A percentile compares a stretch with the other conserved stretches of the same genome.
Conservation (phyloP, 2,888 invertebrate genomes). For the Pogonocherus hispidulus region DNA sequence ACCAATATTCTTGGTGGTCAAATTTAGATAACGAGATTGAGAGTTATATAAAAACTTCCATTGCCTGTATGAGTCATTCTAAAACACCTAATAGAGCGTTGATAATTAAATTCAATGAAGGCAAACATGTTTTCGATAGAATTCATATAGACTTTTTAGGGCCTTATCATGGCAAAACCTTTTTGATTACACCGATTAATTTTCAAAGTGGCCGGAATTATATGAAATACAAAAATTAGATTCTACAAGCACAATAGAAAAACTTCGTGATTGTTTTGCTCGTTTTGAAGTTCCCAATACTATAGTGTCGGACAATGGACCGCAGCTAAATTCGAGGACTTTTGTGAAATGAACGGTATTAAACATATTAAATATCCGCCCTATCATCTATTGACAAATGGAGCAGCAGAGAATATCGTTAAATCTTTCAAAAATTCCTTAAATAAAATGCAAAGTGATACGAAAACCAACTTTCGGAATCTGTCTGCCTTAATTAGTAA, state of each 20-base stretch:
- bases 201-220: slow-evolving; percentile 67
- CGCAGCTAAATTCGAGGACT: slow-evolving; percentile 50
- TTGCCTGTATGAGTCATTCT: slow-evolving; percentile 50
- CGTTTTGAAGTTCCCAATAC: slow-evolving; percentile 51
- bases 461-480: not conserved
- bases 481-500: slow-evolving; percentile 20
- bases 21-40: slow-evolving; percentile 56
- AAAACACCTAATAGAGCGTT: slow-evolving; percentile 53
- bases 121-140: slow-evolving; percentile 59
- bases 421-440: slow-evolving; percentile 39
- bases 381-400: slow-evolving; percentile 35
- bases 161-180: slow-evolving; percentile 33
- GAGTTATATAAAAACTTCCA: slow-evolving; percentile 47
- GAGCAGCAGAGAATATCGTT: slow-evolving; percentile 39
- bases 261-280: slow-evolving; percentile 46
- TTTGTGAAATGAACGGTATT: slow-evolving; percentile 49
- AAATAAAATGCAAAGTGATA: slow-evolving; percentile 23
- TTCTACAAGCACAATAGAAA: slow-evolving; percentile 30
- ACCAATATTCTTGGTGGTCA: slow-evolving; percentile 50
- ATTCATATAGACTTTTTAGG: slow-evolving; percentile 67
- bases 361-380: slow-evolving; percentile 35
- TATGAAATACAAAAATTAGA: slow-evolving; percentile 42
- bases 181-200: slow-evolving; percentile 60
- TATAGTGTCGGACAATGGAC: slow-evolving; percentile 52
- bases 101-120: slow-evolving; percentile 48